phyloP scores from a whole-genome alignment of 2,888 invertebrate species.

The Drosophila hawaiiensis region DNA sequence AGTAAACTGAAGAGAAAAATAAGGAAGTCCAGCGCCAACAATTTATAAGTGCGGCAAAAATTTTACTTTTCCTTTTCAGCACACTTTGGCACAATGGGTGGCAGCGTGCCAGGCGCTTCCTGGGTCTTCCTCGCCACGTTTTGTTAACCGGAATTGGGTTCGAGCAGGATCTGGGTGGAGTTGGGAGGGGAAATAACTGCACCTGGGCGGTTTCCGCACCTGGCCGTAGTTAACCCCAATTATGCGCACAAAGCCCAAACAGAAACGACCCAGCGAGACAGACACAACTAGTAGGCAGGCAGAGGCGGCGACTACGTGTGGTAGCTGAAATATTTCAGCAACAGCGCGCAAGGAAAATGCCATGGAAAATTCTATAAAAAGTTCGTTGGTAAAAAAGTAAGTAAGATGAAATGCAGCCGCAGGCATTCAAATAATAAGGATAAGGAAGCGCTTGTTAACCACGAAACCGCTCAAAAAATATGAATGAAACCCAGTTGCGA shows the following conservation, averaged over 20 bases:
- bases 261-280: slow-evolving; percentile 18
- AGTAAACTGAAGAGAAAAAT: slow-evolving; percentile 15
- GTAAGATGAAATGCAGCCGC: slow-evolving; percentile 80
- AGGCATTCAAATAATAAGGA: slow-evolving; percentile 83
- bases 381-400: slow-evolving; percentile 48
- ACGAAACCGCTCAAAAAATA: slow-evolving; percentile 77
- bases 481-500: slow-evolving; percentile 60
- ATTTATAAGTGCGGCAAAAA: slow-evolving; percentile 70
- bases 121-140: slow-evolving; percentile 13
- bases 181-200: slow-evolving; percentile 22
- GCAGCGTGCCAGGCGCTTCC: slow-evolving; percentile 49
- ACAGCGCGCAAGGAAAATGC: slow-evolving; percentile 49
- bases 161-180: neutral
- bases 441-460: slow-evolving; percentile 81
- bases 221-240: slow-evolving; percentile 81
- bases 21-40: slow-evolving; percentile 55
- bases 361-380: slow-evolving; percentile 46
- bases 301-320: slow-evolving; percentile 25
- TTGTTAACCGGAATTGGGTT: slow-evolving; percentile 32
- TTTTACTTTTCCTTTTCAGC: slow-evolving; percentile 79
- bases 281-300: slow-evolving; percentile 44
- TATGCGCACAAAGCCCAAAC: slow-evolving; percentile 66
- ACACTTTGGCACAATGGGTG: slow-evolving; percentile 68
- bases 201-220: slow-evolving; percentile 50
- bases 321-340: slow-evolving; percentile 77